Base-by-base conservation (phyloP, 2,797 vertebrate genomes). In the Chloroceryle amazona region DNA sequence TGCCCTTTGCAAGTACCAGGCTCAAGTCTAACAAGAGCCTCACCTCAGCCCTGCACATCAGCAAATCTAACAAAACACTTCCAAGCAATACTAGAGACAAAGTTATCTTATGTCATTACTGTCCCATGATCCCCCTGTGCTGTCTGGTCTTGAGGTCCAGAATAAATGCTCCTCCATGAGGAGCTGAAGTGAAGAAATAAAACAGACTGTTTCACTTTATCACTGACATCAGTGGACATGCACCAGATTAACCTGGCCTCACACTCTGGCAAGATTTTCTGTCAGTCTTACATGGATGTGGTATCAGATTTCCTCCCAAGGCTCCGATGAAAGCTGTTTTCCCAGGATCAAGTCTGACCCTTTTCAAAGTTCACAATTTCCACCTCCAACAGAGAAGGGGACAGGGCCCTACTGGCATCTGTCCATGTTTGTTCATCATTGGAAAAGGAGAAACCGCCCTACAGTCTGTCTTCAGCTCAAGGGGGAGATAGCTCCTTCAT, bases 351-450 rank as follows among this genome's bases (percentile, higher is more conserved):
- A 84, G 78, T 13, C 73, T 79, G 66, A 67, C 28, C 14, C 66
- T 39, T 95, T 93, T 76, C 80, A 83, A 90, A 96, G 87, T 93
- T 94, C 94, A 95, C 90, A 95, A 95, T 91, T 95, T 84, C 80
- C 0, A 0, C 12, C 82, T 95, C 91, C 88, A 92, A 4, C 78
- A 82, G 90, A 81, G 86, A 96, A 85, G 52, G 41, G 39, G 66
- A 93, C 0, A 2, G 42, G 93, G 80, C 41, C 13, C 0, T 81
- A 52, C 41, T 85, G 80, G 94, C 87, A 92, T 76, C 78, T 85
- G 63, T 21, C 81, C 8, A 1, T 85, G 78, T 92, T 90, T 94
- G 31, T 70, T 89, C 83, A 51, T 76, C 71, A 94, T 23, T 58
- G 78, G 44, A 74, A 82, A 92, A 85, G 82, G 26, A 91, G 51